These are phyloP conservation scores for Cephus cinctus DNA, from an alignment of 1,140 invertebrate genomes.

Conservation along the genomic window DNA sequence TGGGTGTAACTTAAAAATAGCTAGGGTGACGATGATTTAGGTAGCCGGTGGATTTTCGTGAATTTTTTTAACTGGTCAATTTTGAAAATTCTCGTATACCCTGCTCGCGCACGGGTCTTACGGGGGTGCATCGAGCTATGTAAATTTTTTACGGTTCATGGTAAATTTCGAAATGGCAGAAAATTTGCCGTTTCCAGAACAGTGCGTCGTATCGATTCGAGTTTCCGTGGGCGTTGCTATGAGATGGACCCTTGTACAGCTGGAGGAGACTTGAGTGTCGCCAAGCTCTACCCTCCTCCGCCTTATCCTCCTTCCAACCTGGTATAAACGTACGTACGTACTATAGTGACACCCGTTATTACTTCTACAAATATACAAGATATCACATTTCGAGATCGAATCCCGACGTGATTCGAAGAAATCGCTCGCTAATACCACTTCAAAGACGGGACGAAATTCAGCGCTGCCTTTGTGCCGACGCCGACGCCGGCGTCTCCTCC, in stretches of 20 bases:
- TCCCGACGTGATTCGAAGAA: slow-evolving; percentile 19
- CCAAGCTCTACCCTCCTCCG: slow-evolving; percentile 46
- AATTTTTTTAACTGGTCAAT: no score
- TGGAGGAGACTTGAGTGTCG: slow-evolving; percentile 54
- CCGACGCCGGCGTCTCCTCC: no score
- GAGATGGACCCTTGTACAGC: slow-evolving; percentile 57
- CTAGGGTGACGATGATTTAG: no score
- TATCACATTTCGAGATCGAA: slow-evolving; percentile 37
- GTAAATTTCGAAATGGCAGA: slow-evolving; percentile 42
- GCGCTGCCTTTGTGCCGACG: no score
- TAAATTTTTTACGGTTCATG: no score
- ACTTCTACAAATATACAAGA: slow-evolving; percentile 46
- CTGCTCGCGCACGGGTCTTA: no score
- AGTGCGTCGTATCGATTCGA: slow-evolving; percentile 56
- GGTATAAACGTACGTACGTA: no score
- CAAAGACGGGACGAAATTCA: slow-evolving; percentile 27
- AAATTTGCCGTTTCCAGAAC: slow-evolving; percentile 43
- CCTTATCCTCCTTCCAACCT: slow-evolving; percentile 9
- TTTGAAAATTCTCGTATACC: no score
- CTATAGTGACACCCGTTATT: slow-evolving; percentile 39
- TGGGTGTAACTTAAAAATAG: no score
- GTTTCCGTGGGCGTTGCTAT: slow-evolving; percentile 58
- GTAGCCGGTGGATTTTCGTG: no score
- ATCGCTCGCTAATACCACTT: slow-evolving; percentile 28
- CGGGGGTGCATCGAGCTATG: no score